A percentile compares a stretch with the other conserved stretches of the same genome.
Evolutionary conservation across 2,888 invertebrate species (phyloP).

Genomic region (Globia sparganii): DNA sequence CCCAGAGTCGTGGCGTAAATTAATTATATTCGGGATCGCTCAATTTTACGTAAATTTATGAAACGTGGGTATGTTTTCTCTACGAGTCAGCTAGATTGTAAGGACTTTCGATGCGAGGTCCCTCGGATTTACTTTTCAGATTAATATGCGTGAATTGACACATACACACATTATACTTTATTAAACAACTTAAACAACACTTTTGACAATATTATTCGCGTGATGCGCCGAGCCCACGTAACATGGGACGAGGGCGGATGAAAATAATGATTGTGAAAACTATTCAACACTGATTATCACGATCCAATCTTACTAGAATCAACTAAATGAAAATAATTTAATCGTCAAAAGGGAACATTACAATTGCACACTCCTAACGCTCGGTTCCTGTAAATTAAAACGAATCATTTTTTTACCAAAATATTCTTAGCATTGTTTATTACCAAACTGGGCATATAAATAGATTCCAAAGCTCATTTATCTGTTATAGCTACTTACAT

Average conservation of each 20-base stretch:
- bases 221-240: neutral
- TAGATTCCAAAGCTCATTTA: no score
- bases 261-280: no score
- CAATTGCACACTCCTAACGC: no score
- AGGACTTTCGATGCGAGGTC: neutral
- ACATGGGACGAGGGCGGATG: neutral
- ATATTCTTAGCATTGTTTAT: no score
- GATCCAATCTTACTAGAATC: neutral
- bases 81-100: neutral
- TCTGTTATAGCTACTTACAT: no score
- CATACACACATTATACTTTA: neutral
- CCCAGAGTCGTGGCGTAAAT: constrained; percentile 58
- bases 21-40: constrained; percentile 63
- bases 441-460: no score
- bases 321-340: neutral
- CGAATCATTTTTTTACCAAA: no score
- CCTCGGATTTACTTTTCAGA: neutral
- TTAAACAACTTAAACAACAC: no score
- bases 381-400: no score
- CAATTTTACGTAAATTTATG: constrained; percentile 10
- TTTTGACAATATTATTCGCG: neutral
- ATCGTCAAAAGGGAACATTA: neutral
- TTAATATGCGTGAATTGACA: neutral
- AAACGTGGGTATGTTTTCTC: constrained; percentile 16
- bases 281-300: neutral